Evolutionary conservation across 1,140 invertebrate genomes (phyloP).

Genomic region (Archegozetes longisetosus): DNA sequence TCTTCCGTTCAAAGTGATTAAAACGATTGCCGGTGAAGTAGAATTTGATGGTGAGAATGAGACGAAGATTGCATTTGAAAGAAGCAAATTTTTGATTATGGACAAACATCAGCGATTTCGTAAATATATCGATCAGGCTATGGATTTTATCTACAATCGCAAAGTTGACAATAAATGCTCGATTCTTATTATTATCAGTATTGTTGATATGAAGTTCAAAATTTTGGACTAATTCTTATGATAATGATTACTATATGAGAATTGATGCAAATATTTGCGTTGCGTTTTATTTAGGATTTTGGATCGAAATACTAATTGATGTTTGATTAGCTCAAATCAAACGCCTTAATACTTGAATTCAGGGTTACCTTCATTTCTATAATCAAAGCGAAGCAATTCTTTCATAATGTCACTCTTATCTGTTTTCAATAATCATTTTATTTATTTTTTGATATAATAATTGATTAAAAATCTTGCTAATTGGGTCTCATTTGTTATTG

Average conservation of each 20-base stretch:
- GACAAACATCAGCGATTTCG: not conserved
- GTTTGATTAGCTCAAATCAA: no score
- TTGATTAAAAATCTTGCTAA: no score
- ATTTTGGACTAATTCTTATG: slow-evolving; percentile 3
- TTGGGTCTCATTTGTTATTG: no score
- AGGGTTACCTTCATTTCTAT: no score
- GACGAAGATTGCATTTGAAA: slow-evolving; percentile 22
- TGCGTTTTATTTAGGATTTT: no score
- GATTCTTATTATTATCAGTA: not conserved
- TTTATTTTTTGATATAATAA: no score
- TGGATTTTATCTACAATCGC: not conserved
- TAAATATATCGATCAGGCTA: not conserved
- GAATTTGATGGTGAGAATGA: not conserved
- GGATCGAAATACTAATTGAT: no score
- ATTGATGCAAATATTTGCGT: no score
- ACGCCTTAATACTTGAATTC: no score
- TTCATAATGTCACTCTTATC: no score
- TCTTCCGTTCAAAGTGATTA: not conserved
- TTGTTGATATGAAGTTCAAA: slow-evolving; percentile 1
- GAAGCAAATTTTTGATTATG: not conserved
- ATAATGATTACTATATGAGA: not conserved
- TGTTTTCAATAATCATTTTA: no score
- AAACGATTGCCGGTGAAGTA: not conserved
- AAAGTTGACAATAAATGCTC: slow-evolving; percentile 15
- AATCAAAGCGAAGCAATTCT: no score